Conservation (phyloP, 2,113 vertebrate species). For the Carassius carassius region DNA sequence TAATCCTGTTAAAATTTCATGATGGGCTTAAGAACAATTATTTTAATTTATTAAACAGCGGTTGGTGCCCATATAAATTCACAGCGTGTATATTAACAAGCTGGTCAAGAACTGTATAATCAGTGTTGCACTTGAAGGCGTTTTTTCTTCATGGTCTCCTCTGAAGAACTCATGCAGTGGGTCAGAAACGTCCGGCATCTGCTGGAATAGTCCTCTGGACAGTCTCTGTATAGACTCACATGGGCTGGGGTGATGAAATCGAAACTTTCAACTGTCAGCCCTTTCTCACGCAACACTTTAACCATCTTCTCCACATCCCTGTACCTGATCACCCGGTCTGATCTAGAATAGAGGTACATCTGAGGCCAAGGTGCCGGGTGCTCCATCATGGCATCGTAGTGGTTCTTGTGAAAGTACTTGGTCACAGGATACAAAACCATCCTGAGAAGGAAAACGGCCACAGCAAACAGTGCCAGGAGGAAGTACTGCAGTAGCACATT, state of each 20-base stretch:
- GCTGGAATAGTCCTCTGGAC: constrained; percentile 82
- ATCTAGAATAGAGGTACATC: constrained; percentile 88
- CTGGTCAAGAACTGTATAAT: constrained; percentile 39
- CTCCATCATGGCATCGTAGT: constrained; percentile 83
- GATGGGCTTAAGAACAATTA: not conserved
- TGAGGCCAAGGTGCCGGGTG: constrained; percentile 87
- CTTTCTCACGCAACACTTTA: constrained; percentile 70
- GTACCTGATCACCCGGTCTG: constrained; percentile 81
- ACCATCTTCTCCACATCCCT: constrained; percentile 82
- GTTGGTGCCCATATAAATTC: not conserved
- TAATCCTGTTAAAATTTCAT: not conserved
- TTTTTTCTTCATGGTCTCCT: constrained; percentile 55
- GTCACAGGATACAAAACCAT: constrained; percentile 85
- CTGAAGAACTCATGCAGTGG: constrained; percentile 69
- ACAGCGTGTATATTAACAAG: constrained; percentile 19
- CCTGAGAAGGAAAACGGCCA: constrained; percentile 75
- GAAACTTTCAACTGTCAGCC: constrained; percentile 76
- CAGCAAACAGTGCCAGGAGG: constrained; percentile 75
- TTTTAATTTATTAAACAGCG: not conserved
- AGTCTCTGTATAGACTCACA: constrained; percentile 83
- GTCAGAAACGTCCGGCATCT: constrained; percentile 82
- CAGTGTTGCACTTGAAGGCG: constrained; percentile 59
- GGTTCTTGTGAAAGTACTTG: constrained; percentile 84
- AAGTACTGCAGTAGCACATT: constrained; percentile 74
- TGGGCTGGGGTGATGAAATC: constrained; percentile 87